phyloP scores from a whole-genome alignment of 2,888 invertebrate species.

The Laspeyria flexula region DNA sequence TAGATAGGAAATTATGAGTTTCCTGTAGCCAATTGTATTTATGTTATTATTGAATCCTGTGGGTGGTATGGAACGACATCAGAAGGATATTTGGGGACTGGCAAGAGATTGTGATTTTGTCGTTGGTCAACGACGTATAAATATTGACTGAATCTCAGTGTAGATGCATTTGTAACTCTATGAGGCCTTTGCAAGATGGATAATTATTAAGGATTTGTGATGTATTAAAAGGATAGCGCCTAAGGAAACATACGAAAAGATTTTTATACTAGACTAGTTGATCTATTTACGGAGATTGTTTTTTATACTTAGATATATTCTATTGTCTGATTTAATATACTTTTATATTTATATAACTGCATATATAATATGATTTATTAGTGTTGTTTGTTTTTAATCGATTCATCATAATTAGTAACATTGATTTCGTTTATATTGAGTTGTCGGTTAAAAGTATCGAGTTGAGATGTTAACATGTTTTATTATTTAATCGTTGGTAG shows the following conservation, averaged over 20 bases:
- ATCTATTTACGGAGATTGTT: constrained; percentile 87
- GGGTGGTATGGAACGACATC: constrained; percentile 82
- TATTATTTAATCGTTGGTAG: constrained; percentile 79
- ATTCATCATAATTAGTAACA: constrained; percentile 75
- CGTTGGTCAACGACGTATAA: constrained; percentile 86
- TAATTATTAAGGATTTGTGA: constrained; percentile 86
- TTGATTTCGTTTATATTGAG: constrained; percentile 74
- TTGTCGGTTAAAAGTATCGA: constrained; percentile 56
- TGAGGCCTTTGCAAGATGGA: constrained; percentile 86
- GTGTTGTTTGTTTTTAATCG: constrained; percentile 86
- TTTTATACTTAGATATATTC: constrained; percentile 86
- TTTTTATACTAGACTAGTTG: constrained; percentile 86
- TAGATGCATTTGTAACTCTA: constrained; percentile 87
- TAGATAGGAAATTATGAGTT: constrained; percentile 85
- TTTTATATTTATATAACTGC: constrained; percentile 84
- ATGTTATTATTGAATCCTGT: constrained; percentile 82
- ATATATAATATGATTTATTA: constrained; percentile 83
- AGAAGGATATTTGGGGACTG: constrained; percentile 79
- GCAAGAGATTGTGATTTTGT: constrained; percentile 85
- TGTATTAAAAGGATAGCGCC: constrained; percentile 86
- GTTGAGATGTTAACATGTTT: constrained; percentile 73
- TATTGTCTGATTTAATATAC: constrained; percentile 86
- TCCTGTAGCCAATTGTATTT: constrained; percentile 85
- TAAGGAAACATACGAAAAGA: constrained; percentile 86
- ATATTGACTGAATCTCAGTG: constrained; percentile 87